These are phyloP conservation scores for Noctua pronuba DNA, from an alignment of 2,888 invertebrate species.

Conservation along the genomic window DNA sequence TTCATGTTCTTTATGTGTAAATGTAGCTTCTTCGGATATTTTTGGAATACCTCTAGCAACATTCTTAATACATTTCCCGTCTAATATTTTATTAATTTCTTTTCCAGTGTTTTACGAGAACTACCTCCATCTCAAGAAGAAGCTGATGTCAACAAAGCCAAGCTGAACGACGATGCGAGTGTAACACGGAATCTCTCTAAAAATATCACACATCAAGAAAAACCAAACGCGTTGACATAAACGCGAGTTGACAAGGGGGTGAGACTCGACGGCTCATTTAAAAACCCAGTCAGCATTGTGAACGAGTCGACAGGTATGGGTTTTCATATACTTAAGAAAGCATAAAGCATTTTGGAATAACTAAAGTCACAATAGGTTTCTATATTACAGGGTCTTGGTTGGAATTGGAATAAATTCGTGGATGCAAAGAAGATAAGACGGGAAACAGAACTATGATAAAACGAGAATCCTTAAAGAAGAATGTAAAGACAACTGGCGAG, in stretches of 20 bases:
- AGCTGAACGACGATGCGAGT: neutral
- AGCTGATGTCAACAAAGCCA: neutral
- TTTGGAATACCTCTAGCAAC: neutral
- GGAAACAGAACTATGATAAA: neutral
- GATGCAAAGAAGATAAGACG: neutral
- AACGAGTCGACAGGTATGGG: slow-evolving; percentile 68
- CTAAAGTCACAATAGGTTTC: slow-evolving; percentile 45
- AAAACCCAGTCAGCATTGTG: slow-evolving; percentile 74
- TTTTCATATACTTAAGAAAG: slow-evolving; percentile 64
- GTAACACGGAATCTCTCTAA: neutral
- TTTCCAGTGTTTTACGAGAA: neutral
- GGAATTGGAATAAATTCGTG: slow-evolving; percentile 33
- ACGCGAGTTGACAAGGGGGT: slow-evolving; percentile 57
- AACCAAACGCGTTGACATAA: slow-evolving; percentile 59
- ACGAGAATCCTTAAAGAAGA: neutral
- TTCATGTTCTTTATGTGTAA: slow-evolving; percentile 5
- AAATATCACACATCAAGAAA: neutral
- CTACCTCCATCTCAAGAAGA: neutral
- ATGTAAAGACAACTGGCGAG: too few relatives aligned
- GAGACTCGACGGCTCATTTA: slow-evolving; percentile 74
- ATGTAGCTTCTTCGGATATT: slow-evolving; percentile 6
- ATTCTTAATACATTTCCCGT: neutral
- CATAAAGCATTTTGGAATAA: slow-evolving; percentile 60
- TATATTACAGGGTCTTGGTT: slow-evolving; percentile 38
- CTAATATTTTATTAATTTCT: neutral